Evolutionary conservation across 2,888 invertebrate species (phyloP).

Genomic region (Thera obeliscata): DNA sequence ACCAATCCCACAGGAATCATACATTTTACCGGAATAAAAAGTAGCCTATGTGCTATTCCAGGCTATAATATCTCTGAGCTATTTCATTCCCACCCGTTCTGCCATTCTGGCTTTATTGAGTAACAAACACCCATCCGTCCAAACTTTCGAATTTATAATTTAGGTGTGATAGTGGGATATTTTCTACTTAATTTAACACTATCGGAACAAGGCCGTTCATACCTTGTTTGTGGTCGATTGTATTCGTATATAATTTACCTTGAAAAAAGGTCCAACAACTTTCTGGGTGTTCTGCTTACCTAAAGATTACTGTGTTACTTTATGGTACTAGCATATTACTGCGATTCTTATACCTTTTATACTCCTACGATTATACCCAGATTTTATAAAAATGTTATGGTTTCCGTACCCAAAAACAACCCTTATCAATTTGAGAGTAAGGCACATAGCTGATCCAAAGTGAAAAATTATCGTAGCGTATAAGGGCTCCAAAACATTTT

Average conservation of each 20-base stretch:
- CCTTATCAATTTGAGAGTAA: neutral
- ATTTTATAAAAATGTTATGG: neutral
- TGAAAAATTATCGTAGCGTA: neutral
- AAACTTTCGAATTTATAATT: too few species aligned
- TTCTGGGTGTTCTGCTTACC: neutral
- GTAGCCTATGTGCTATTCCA: too few species aligned
- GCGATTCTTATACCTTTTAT: neutral
- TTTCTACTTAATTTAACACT: too few species aligned
- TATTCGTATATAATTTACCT: neutral
- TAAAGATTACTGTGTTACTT: neutral
- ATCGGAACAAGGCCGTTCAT: too few species aligned
- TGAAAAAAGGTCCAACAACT: too few species aligned
- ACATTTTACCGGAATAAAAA: too few species aligned
- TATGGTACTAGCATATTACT: neutral
- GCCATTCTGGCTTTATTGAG: too few species aligned
- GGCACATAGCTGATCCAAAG: neutral
- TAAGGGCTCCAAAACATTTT: neutral
- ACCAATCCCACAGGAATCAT: too few species aligned
- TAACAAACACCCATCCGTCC: too few species aligned
- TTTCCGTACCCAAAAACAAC: neutral
- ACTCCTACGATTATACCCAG: neutral
- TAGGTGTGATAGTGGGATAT: too few species aligned
- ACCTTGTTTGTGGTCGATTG: neutral
- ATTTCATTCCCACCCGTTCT: too few species aligned
- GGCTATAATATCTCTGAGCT: too few species aligned